Evolutionary conservation across 2,113 vertebrate genomes (phyloP).

Genomic region (Deroptyus accipitrinus): DNA sequence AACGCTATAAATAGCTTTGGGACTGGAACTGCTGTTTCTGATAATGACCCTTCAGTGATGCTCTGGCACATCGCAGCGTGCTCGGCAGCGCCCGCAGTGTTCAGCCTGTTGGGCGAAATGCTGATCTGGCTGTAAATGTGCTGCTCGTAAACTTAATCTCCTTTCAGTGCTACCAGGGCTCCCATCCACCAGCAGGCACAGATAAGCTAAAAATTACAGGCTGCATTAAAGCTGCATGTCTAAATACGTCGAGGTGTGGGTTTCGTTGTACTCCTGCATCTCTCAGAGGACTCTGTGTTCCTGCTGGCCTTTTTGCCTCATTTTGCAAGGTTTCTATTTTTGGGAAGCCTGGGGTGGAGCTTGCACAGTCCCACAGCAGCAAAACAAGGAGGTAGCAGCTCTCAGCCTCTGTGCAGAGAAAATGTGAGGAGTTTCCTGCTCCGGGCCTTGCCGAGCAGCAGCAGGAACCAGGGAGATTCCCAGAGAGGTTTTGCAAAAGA

Average conservation of each 20-base stretch:
- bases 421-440: neutral
- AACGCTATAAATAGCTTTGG: neutral
- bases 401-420: neutral
- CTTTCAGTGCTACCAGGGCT: neutral
- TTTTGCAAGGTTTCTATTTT: constrained; percentile 71
- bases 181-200: neutral
- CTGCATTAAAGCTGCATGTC: neutral
- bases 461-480: neutral
- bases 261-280: constrained; percentile 22
- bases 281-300: constrained; percentile 41
- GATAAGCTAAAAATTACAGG: constrained; percentile 51
- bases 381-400: constrained; percentile 41
- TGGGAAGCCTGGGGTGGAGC: constrained; percentile 45
- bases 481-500: neutral
- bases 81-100: neutral
- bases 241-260: constrained; percentile 39
- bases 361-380: constrained; percentile 21
- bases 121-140: neutral
- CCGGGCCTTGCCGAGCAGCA: neutral
- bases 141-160: neutral
- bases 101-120: neutral
- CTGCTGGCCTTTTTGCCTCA: constrained; percentile 56
- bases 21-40: rapidly evolving
- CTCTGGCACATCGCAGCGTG: neutral
- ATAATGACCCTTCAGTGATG: neutral